These are phyloP conservation scores for Dufourea novaeangliae DNA, from an alignment of 1,140 invertebrate genomes.

Conservation along the genomic window DNA sequence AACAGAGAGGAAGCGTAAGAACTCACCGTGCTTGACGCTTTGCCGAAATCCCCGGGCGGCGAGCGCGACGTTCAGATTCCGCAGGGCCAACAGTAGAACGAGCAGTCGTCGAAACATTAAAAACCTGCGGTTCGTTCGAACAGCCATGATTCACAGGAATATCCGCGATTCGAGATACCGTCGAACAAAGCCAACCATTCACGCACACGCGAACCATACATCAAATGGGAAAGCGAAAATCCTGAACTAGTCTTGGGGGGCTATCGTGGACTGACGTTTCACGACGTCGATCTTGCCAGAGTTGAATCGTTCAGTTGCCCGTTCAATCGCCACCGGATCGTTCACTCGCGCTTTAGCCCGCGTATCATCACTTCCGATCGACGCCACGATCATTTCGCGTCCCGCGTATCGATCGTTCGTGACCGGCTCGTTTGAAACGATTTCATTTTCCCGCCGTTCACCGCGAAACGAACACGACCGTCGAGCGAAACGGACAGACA, in stretches of 20 bases:
- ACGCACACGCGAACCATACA: slow-evolving; percentile 42
- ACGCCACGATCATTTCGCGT: slow-evolving; percentile 27
- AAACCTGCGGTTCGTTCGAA: slow-evolving; percentile 52
- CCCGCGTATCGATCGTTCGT: slow-evolving; percentile 36
- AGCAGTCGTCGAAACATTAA: slow-evolving; percentile 54
- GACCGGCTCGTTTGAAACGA: slow-evolving; percentile 40
- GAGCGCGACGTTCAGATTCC: slow-evolving; percentile 62
- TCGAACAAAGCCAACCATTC: slow-evolving; percentile 58
- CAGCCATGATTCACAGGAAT: slow-evolving; percentile 70
- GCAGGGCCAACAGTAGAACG: slow-evolving; percentile 66
- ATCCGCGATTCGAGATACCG: slow-evolving; percentile 53
- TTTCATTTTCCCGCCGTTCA: slow-evolving; percentile 31
- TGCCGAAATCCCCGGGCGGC: slow-evolving; percentile 72
- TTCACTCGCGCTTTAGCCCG: slow-evolving; percentile 30
- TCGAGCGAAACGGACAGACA: too few species aligned
- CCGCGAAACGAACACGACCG: too few species aligned
- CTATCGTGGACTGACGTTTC: slow-evolving; percentile 11
- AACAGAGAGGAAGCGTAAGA: neutral
- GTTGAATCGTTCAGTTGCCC: slow-evolving; percentile 25
- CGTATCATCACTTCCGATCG: slow-evolving; percentile 23
- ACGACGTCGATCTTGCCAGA: neutral
- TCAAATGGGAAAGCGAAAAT: slow-evolving; percentile 31
- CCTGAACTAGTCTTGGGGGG: slow-evolving; percentile 1
- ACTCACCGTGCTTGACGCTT: slow-evolving; percentile 70
- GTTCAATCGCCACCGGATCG: slow-evolving; percentile 14